Evolutionary conservation across 2,888 invertebrate species (phyloP).

Genomic region (Camptogramma bilineatum): DNA sequence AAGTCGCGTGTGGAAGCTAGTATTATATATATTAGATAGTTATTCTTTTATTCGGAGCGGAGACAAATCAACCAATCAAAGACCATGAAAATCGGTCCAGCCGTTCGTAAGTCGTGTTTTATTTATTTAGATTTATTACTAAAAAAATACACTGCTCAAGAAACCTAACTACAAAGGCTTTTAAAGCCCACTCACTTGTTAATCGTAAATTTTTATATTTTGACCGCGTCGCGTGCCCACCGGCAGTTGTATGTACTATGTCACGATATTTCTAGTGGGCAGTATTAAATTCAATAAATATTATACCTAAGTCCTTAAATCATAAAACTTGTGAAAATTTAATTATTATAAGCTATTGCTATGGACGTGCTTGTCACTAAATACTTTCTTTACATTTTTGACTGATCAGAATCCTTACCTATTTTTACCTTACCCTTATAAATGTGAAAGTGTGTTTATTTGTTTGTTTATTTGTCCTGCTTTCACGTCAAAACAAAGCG

Average conservation of each 20-base stretch:
- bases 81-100: too few species aligned
- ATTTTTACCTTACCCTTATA: too few species aligned
- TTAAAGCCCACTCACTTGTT: constrained; percentile 12
- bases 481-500: too few species aligned
- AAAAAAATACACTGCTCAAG: neutral
- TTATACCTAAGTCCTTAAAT: neutral
- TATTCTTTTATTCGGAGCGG: too few species aligned
- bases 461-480: too few species aligned
- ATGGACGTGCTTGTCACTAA: neutral
- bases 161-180: neutral
- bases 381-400: too few species aligned
- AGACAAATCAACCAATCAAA: too few species aligned
- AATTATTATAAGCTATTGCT: neutral
- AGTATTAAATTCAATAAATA: constrained; percentile 4
- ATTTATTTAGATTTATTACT: neutral
- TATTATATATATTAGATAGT: too few species aligned
- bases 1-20: too few species aligned
- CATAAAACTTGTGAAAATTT: neutral
- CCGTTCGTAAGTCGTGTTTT: too few species aligned
- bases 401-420: too few species aligned
- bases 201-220: constrained; percentile 31
- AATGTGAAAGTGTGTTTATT: too few species aligned
- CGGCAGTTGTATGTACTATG: constrained; percentile 21
- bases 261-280: constrained; percentile 23
- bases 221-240: constrained; percentile 26